Percentiles rank a stretch among this genome's conserved stretches.
These are phyloP conservation scores for Ictalurus furcatus DNA, from an alignment of 2,113 vertebrate genomes.

Conservation along the genomic window DNA sequence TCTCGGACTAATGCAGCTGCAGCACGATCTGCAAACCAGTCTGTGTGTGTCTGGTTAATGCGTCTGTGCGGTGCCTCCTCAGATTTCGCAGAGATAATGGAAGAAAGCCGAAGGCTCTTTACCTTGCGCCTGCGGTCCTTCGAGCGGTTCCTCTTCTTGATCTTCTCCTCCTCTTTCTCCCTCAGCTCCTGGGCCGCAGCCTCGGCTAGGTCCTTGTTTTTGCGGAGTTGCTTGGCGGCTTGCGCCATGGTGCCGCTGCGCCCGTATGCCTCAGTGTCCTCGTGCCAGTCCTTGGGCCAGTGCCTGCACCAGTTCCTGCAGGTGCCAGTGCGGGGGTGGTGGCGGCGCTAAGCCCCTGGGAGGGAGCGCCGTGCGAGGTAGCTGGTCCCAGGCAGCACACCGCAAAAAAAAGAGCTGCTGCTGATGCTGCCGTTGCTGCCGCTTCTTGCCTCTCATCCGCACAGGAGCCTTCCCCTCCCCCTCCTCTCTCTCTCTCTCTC, in stretches of 20 bases:
- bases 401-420: constrained; percentile 57
- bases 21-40: constrained; percentile 59
- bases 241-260: constrained; percentile 88
- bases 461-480: constrained; percentile 65
- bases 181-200: constrained; percentile 91
- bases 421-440: constrained; percentile 55
- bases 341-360: constrained; percentile 47
- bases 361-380: constrained; percentile 53
- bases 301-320: constrained; percentile 39
- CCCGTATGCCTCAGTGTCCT: constrained; percentile 46
- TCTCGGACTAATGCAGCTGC: constrained; percentile 28
- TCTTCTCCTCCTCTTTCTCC: constrained; percentile 93
- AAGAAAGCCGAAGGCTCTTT: constrained; percentile 23
- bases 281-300: constrained; percentile 52
- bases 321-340: constrained; percentile 53
- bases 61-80: constrained; percentile 52
- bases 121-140: constrained; percentile 96
- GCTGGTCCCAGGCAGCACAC: constrained; percentile 59
- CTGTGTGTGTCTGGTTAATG: constrained; percentile 57
- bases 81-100: background rate
- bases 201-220: constrained; percentile 95
- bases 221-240: constrained; percentile 97
- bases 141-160: constrained; percentile 91
- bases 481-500: constrained; percentile 36
- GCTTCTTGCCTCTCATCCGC: constrained; percentile 68